These are phyloP conservation scores for Candoia aspera DNA, from an alignment of 2,113 vertebrate genomes.

Conservation along the genomic window DNA sequence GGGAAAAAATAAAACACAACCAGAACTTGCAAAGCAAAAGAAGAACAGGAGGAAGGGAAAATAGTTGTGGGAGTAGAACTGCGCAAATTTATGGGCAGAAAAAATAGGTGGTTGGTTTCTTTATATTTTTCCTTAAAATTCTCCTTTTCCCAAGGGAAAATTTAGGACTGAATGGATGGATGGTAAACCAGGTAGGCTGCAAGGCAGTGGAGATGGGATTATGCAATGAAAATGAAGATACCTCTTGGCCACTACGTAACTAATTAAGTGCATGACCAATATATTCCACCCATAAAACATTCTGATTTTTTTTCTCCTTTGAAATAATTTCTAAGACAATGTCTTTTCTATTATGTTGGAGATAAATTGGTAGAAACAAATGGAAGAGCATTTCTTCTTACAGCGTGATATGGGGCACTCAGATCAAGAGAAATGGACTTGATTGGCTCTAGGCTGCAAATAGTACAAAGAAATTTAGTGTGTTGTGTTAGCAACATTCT, in stretches of 20 bases:
- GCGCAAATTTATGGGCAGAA: not conserved
- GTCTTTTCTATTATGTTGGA: not conserved
- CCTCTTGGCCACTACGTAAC: not conserved
- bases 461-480: not conserved
- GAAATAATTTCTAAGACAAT: too few species aligned
- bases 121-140: not conserved
- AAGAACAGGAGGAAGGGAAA: slow-evolving; percentile 43
- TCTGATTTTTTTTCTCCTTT: not conserved
- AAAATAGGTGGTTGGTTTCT: not conserved
- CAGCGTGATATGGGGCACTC: not conserved
- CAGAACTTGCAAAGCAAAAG: slow-evolving; percentile 48
- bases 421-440: not conserved
- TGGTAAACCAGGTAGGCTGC: not conserved
- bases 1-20: not conserved
- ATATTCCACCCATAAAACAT: not conserved
- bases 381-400: not conserved
- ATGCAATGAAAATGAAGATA: not conserved
- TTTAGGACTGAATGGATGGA: not conserved
- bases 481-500: not conserved
- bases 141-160: not conserved
- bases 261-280: not conserved
- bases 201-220: not conserved
- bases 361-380: not conserved
- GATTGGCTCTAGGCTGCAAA: not conserved
- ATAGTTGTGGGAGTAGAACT: not conserved